These are phyloP conservation scores for Indicator indicator DNA, from an alignment of 2,113 vertebrate genomes.

Conservation along the genomic window DNA sequence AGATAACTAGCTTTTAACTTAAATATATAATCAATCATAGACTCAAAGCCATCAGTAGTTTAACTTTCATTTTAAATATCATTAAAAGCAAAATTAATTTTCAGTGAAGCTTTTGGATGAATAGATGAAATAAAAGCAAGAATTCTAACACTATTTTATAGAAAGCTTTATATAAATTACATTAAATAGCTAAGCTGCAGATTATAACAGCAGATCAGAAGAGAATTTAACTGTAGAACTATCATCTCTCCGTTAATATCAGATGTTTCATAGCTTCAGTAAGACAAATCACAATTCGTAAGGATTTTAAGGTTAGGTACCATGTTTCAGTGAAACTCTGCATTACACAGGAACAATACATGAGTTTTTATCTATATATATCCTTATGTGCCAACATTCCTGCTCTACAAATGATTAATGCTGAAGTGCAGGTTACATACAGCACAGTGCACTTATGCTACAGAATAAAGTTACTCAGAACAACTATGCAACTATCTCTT, in stretches of 20 bases:
- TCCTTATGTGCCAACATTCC: background rate
- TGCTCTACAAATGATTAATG: background rate
- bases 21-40: background rate
- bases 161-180: background rate
- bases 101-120: background rate
- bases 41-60: background rate
- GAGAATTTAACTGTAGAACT: background rate
- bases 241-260: background rate
- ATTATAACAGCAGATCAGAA: background rate
- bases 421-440: background rate
- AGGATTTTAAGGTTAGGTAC: background rate
- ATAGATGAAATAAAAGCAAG: background rate
- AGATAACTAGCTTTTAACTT: background rate
- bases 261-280: background rate
- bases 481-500: background rate
- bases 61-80: background rate
- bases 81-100: background rate
- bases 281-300: background rate
- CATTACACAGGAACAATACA: background rate
- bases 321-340: background rate
- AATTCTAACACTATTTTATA: background rate
- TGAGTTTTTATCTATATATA: background rate
- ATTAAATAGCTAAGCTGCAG: background rate
- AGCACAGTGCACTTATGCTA: background rate
- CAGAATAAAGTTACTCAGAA: background rate